A percentile compares a stretch with the other conserved stretches of the same genome.
Evolutionary conservation across 53 echinoderm and acorn worm genomes (phyloP).

Genomic region (Holothuria leucospilota): DNA sequence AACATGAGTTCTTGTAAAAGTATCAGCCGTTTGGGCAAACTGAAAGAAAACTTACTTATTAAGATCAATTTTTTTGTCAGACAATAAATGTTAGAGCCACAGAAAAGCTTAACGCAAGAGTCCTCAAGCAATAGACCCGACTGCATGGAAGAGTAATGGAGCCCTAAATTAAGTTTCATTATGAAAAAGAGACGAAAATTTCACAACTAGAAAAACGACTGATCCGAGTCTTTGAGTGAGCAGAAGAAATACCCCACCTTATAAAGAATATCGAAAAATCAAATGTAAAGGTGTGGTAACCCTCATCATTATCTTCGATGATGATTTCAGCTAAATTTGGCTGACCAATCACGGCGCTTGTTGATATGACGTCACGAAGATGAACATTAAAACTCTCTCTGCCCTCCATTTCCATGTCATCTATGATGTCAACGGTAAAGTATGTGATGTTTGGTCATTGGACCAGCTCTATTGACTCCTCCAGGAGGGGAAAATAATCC

Average conservation of each 20-base stretch:
- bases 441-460: not conserved
- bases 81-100: too few species aligned
- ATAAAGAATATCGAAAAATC: too few species aligned
- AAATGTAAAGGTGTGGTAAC: not conserved
- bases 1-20: conserved; percentile 9
- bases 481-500: conserved; percentile 13
- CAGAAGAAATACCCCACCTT: not conserved
- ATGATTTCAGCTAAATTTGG: conserved; percentile 30
- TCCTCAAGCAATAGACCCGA: not conserved
- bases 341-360: not conserved
- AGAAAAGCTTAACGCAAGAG: not conserved
- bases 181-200: too few species aligned
- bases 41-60: not conserved
- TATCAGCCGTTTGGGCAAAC: conserved; percentile 42
- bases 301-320: conserved; percentile 29
- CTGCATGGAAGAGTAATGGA: too few species aligned
- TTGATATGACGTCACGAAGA: not conserved
- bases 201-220: too few species aligned
- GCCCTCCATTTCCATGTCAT: conserved; percentile 13
- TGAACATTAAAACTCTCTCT: conserved; percentile 16
- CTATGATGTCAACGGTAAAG: conserved; percentile 17
- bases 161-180: too few species aligned
- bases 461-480: not conserved
- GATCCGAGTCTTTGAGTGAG: not conserved
- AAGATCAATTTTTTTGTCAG: not conserved